Percentiles rank a stretch among this genome's conserved stretches.
Conservation (phyloP, 1,140 invertebrate species). For the Drosophila bipectinata region DNA sequence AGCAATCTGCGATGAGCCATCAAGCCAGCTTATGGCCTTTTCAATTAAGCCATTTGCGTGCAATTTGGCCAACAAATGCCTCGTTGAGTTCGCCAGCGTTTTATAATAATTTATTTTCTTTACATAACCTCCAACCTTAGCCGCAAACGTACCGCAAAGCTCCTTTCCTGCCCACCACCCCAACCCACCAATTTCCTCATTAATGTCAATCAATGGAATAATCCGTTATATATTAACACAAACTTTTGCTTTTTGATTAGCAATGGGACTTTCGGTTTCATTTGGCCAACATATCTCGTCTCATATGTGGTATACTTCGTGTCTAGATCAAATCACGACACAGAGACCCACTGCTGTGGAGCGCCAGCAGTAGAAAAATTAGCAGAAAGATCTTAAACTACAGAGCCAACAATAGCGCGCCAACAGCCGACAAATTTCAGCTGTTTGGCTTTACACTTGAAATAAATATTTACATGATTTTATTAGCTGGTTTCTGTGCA, state of each 20-base stretch:
- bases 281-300: conserved; percentile 2
- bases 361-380: conserved; percentile 37
- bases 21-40: conserved; percentile 16
- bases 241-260: conserved; percentile 66
- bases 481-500: too few relatives aligned
- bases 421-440: conserved; percentile 9
- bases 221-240: conserved; percentile 37
- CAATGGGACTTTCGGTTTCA: conserved; percentile 65
- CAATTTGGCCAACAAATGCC: conserved; percentile 31
- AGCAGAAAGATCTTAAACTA: conserved; percentile 63
- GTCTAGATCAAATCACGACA: conserved; percentile 14
- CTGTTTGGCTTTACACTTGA: neutral
- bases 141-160: neutral
- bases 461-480: neutral
- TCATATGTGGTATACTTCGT: conserved; percentile 3
- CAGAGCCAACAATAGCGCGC: conserved; percentile 53
- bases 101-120: conserved; percentile 38
- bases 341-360: neutral
- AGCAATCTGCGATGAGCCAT: neutral
- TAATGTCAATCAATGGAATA: conserved; percentile 47
- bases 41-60: conserved; percentile 36
- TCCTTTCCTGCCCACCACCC: neutral
- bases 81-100: conserved; percentile 30
- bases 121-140: conserved; percentile 18
- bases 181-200: conserved; percentile 17